Evolutionary conservation across 2,888 invertebrate genomes (phyloP), one percentile per base, ranked within the genome.

Genomic region (Gari tellinella): DNA sequence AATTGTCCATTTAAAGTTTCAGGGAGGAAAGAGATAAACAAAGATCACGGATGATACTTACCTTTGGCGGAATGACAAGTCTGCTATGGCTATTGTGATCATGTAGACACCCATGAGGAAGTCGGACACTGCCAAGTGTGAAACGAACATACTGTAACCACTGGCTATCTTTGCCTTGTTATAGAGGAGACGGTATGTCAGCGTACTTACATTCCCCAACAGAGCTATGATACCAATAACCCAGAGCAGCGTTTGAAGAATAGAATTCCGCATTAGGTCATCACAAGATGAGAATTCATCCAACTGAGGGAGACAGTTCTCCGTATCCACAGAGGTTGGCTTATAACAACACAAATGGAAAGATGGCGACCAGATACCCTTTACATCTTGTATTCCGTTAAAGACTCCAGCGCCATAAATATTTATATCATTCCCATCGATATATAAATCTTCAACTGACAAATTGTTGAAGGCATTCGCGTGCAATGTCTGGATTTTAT

Each of bases 51-150:
- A 7, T 37, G n/a, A 69, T 0, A 62, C 57, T 45, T 85, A 86
- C 15, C 43, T 43, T 15, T 65, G 65, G 31, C 72, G 65, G 61
- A 86, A 85, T 10, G 15, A 17, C 0, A 64, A 45, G 57, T 85
- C 85, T 1, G 81, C 81, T 1, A 37, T 52, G 10, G 81, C 83
- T 14, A 85, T 70, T 7, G 72, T 73, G 21, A 77, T 23, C 46
- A 85, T 45, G 49, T 85, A 85, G 0, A 85, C 17, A 0, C 85
- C 85, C 85, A 85, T 85, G 5, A 81, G 31, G 1, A 82, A 70
- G 41, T 85, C 85, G 0, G 85, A 69, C 12, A 78, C 38, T 12
- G 78, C 68, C 15, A 85, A 67, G 56, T 81, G 75, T 0, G 67
- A 49, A 1, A 82, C 68, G 51, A 85, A 75, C 8, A 75, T 64